These are phyloP conservation scores for Rhagoletis zephyria DNA, from an alignment of 1,140 invertebrate genomes.

Conservation along the genomic window DNA sequence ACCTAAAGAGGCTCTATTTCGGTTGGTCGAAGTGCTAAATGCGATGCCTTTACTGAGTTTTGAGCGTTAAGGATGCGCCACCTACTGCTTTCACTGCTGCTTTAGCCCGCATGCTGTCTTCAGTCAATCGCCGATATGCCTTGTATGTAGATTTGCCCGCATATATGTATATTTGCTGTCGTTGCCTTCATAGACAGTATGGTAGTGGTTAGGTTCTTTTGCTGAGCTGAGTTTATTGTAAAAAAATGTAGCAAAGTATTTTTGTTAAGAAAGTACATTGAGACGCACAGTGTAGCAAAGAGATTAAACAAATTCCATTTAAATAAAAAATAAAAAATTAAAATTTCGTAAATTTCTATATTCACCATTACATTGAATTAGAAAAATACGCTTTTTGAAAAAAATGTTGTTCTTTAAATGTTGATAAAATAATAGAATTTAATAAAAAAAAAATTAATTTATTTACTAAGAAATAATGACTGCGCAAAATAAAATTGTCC, in stretches of 20 bases:
- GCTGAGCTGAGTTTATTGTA: neutral
- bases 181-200: neutral
- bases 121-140: neutral
- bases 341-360: neutral
- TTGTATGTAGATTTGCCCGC: too few relatives aligned
- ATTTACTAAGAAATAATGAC: too few relatives aligned
- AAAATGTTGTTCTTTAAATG: neutral
- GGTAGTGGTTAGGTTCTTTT: neutral
- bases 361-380: neutral
- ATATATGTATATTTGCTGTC: neutral
- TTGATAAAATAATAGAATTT: too few relatives aligned
- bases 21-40: neutral
- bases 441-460: too few relatives aligned
- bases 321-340: too few relatives aligned
- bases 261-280: too few relatives aligned
- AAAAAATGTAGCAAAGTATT: constrained; percentile 9
- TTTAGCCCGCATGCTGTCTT: neutral
- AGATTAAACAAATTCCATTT: too few relatives aligned
- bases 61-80: neutral
- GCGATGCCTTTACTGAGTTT: neutral
- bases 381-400: neutral
- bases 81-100: constrained; percentile 31
- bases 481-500: too few relatives aligned
- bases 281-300: neutral
- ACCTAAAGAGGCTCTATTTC: too few relatives aligned